Base-by-base conservation (phyloP, 2,797 vertebrate species). In the Nothura maculosa region DNA sequence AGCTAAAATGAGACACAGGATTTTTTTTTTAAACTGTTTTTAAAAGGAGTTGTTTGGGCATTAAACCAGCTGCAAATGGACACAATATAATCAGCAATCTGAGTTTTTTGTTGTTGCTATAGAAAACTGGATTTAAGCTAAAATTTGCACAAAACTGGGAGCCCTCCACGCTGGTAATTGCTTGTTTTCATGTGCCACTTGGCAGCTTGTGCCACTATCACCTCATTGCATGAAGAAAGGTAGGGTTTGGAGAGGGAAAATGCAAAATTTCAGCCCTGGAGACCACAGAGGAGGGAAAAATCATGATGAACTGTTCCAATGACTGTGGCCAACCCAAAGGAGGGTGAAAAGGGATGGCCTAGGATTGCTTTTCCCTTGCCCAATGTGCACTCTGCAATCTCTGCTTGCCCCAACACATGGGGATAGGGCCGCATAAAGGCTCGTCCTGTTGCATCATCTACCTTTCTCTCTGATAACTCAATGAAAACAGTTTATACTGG, bases 331-430 rank as follows among this genome's bases (percentile, higher is more conserved):
- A 63, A 6, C 24, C n/a, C 12, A 0, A 22, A 14, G 4, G 1
- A 19, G 6, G 18, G 30, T 30, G 54, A n/a, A 12, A 21, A 9
- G 1, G 10, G 18, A 22, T 42, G 47, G 21, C 5, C 20, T 57
- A 38, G 12, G 47, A 8, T 16, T 38, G 47, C 66, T 38, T 21
- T 38, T 45, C 66, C 34, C 9, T 5, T 10, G 13, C 47, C 30
- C 12, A 18, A n/a, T n/a, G 30, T 7, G 54, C 10, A 19, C 36
- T 1, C 42, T 0, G 4, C 42, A 43, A 60, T 66, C 45, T 58
- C 74, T 48, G 6, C n/a, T 8, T 73, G 45, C n/a, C 57, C 47
- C 2, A 0, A 42, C 5, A 0, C 2, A 0, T 1, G 2, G 18
- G 61, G 34, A 67, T n/a, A 20, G 54, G 54, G 54, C 63, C n/a